Base-by-base conservation (phyloP, 2,113 vertebrate species). In the Coturnix japonica region DNA sequence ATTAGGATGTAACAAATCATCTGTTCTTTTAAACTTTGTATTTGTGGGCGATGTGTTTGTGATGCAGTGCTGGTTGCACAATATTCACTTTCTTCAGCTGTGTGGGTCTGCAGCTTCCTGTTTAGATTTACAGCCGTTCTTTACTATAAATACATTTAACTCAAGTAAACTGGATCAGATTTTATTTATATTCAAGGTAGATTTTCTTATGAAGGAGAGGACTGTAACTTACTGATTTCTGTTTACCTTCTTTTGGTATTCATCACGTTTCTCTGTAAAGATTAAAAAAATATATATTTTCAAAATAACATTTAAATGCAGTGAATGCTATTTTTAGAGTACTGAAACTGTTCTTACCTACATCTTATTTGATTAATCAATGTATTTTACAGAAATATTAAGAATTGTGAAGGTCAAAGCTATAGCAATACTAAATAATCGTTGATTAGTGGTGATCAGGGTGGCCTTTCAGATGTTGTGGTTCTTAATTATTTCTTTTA, bases 21-120 rank as follows among this genome's bases (percentile, higher is more conserved):
- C 5, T 33, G 19, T 35, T 74, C 7, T n/a, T 70, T 60, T 60
- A 35, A 18, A 39, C 7, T 59, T 66, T 1, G 13, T 4, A 3
- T 31, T 33, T 54, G 15, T 73, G 63, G 66, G 79, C 67, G 69
- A 57, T 57, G 28, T 33, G 18, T 46, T n/a, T 4, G 0, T 49
- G 56, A 25, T 18, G 15, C 3, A 16, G 9, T 35, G 39, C 12
- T 53, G 7, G 1, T 17, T 47, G 33, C 60, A 46, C 8, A 26
- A 22, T 11, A 5, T 0, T 0, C 22, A 21, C 31, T 81, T 70
- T 35, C 31, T 25, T 0, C 14, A 7, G 11, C 47, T 20, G 2
- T 51, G 54, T 53, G 67, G 5, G 10, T 14, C 7, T 26, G 12
- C 5, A 47, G 39, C 18, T 60, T 87, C 22, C 23, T 17, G 1